A percentile compares a stretch with the other conserved stretches of the same genome.
Evolutionary conservation across 2,888 invertebrate genomes (phyloP).

Genomic region (Limnephilus rhombicus): DNA sequence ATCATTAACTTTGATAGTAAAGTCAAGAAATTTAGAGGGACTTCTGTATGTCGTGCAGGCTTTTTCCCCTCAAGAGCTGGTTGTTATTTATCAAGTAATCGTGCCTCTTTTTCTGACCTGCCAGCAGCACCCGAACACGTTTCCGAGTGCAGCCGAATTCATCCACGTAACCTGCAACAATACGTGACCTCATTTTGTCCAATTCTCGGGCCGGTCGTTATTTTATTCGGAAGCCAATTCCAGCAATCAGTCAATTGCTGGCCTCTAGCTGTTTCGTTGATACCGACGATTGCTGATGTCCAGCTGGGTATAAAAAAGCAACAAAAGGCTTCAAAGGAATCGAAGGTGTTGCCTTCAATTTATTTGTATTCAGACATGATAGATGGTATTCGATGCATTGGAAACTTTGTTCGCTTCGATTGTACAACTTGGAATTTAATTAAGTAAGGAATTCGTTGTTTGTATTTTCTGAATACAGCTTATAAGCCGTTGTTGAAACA

Average conservation of each 20-base stretch:
- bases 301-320: background rate
- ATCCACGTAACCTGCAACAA: slow-evolving; percentile 42
- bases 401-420: background rate
- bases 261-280: background rate
- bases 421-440: background rate
- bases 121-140: slow-evolving; percentile 36
- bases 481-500: background rate
- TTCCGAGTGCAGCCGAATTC: slow-evolving; percentile 46
- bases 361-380: background rate
- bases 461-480: background rate
- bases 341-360: background rate
- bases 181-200: slow-evolving; percentile 47
- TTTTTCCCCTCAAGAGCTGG: background rate
- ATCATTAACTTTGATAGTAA: background rate
- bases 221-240: slow-evolving; percentile 14
- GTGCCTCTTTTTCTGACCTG: slow-evolving; percentile 26
- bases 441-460: background rate
- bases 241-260: background rate
- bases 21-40: background rate
- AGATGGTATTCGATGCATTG: background rate
- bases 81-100: slow-evolving; percentile 39
- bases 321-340: background rate
- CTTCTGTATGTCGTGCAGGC: background rate
- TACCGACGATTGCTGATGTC: background rate
- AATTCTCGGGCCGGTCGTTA: background rate